Percentiles rank a stretch among this genome's conserved stretches.
Evolutionary conservation across 1,140 invertebrate genomes (phyloP).

Genomic region (Phymorhynchus buccinoides): DNA sequence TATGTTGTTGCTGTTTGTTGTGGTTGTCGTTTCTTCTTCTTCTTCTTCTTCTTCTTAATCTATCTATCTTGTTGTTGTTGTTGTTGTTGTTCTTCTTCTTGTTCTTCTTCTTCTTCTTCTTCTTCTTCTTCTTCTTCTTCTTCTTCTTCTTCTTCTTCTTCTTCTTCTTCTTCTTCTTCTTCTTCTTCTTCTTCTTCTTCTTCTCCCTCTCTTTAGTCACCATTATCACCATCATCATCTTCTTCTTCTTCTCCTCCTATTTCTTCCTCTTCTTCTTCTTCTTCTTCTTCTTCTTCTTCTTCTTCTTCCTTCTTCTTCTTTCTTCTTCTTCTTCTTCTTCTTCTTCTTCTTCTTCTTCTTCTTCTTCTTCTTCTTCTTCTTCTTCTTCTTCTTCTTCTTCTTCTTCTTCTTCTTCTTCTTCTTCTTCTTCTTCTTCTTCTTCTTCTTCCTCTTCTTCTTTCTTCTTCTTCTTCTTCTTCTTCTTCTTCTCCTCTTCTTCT

Average conservation of each 20-base stretch:
- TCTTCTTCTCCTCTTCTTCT: background rate
- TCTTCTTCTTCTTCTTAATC: too few species aligned
- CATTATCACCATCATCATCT: background rate
- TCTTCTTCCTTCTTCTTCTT: too few species aligned
- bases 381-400: conserved; percentile 10
- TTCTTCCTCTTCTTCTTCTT: background rate
- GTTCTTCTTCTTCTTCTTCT: too few species aligned
- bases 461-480: too few species aligned
- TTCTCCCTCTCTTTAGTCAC: background rate
- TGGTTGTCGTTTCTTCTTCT: too few species aligned
- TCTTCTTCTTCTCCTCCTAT: background rate
- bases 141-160: conserved; percentile 28
- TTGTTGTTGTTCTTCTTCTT: too few species aligned
- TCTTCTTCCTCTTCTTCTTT: background rate
- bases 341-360: background rate
- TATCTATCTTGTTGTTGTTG: too few species aligned
- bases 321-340: background rate
- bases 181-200: background rate
- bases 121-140: too few species aligned
- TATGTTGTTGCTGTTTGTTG: too few species aligned
- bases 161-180: background rate
- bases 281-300: background rate
- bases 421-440: background rate
- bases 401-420: background rate
- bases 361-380: background rate